Percentiles rank a stretch among this genome's conserved stretches.
These are phyloP conservation scores for Biston betularia DNA, from an alignment of 2,888 invertebrate genomes.

Conservation along the genomic window DNA sequence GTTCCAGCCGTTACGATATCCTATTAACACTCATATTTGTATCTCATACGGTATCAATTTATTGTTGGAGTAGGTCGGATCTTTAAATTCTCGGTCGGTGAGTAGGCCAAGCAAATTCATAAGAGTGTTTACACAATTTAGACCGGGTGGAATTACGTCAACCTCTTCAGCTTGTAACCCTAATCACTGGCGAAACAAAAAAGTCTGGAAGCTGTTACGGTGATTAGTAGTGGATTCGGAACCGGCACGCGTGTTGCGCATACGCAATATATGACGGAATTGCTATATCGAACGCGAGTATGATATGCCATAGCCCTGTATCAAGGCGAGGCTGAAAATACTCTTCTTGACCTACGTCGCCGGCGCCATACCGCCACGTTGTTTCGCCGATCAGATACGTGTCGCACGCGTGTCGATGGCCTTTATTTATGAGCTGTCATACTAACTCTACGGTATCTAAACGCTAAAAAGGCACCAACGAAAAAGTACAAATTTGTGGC, in stretches of 20 bases:
- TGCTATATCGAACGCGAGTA: constrained; percentile 77
- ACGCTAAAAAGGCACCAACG: constrained; percentile 17
- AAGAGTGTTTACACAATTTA: constrained; percentile 12
- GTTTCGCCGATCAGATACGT: constrained; percentile 66
- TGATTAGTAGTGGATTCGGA: constrained; percentile 43
- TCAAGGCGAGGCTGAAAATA: constrained; percentile 84
- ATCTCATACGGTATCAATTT: constrained; percentile 18
- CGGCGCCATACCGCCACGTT: constrained; percentile 64
- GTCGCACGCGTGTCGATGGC: constrained; percentile 66
- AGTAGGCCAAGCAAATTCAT: constrained; percentile 14
- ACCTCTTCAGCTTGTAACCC: constrained; percentile 16
- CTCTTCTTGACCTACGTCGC: constrained; percentile 80
- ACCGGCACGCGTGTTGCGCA: constrained; percentile 33
- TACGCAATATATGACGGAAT: constrained; percentile 69
- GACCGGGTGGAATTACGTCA: constrained; percentile 7
- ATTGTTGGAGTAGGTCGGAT: constrained; percentile 23
- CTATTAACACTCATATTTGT: constrained; percentile 20
- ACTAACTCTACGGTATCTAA: constrained; percentile 29
- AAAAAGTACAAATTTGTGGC: constrained; percentile 11
- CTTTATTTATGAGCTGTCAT: constrained; percentile 51
- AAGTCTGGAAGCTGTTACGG: constrained; percentile 50
- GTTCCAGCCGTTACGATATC: constrained; percentile 17
- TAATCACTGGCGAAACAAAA: constrained; percentile 28
- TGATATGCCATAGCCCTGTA: constrained; percentile 83
- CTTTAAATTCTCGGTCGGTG: constrained; percentile 13